Evolutionary conservation across 2,888 invertebrate genomes (phyloP).

Genomic region (Dilophus febrilis): DNA sequence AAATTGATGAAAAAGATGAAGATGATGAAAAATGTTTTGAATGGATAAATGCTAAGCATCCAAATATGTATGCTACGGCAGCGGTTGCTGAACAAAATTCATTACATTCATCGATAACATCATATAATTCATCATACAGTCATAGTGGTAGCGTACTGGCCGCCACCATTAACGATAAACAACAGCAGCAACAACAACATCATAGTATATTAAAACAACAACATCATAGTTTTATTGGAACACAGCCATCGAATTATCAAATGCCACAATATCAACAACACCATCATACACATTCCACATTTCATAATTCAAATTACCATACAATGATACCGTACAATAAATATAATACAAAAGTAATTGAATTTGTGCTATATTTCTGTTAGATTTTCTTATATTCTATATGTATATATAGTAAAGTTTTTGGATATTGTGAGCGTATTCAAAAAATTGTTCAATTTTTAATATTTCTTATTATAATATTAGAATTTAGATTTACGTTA

Average conservation of each 20-base stretch:
- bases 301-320: constrained; percentile 26
- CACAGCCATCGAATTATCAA: too few relatives aligned
- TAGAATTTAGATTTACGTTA: too few relatives aligned
- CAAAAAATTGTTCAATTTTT: too few relatives aligned
- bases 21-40: constrained; percentile 19
- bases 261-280: constrained; percentile 13
- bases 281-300: constrained; percentile 18
- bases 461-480: too few relatives aligned
- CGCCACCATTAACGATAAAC: constrained; percentile 5
- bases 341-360: too few relatives aligned
- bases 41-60: constrained; percentile 28
- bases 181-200: constrained; percentile 14
- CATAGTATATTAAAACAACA: constrained; percentile 8
- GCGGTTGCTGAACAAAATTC: constrained; percentile 27
- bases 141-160: background rate
- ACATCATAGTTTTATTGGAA: too few relatives aligned
- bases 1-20: constrained; percentile 26
- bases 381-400: too few relatives aligned
- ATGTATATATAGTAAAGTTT: too few relatives aligned
- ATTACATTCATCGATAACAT: constrained; percentile 3
- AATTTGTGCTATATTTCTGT: too few relatives aligned
- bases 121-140: background rate
- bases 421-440: too few relatives aligned
- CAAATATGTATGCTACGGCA: constrained; percentile 27
- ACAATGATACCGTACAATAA: constrained; percentile 28